Base-by-base conservation (phyloP, 1,140 invertebrate species). In the Papilio aristodemus region DNA sequence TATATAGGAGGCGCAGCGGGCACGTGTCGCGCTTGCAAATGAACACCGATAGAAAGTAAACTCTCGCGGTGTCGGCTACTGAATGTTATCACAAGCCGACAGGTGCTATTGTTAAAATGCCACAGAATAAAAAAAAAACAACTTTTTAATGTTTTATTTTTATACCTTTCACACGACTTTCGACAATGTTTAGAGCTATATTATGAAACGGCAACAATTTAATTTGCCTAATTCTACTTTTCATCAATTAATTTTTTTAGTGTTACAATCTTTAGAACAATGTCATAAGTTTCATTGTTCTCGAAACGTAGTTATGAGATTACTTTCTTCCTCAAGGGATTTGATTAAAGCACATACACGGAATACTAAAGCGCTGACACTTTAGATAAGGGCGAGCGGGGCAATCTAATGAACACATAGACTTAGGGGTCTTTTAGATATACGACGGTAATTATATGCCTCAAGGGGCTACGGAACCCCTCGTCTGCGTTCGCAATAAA, bases 1-100 rank as follows among this genome's bases (percentile, higher is more conserved):
- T 66, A 66, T 22, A 17, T 43, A 11, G 39, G 63, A 46, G 63
- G 41, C 25, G 27, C 54, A 39, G 69, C 58, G 41, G 68, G 73
- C 74, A 74, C 85, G 85, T 87, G 85, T 76, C 78, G 62, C 69
- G 85, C 78, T 76, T 87, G 73, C 75, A 63, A 83, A 85, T 83
- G 76, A 78, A 75, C 76, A 73, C 72, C 68, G 70, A 77, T 80
- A 83, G 84, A 86, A 86, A 86, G 84, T 85, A 79, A 85, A 80
- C 81, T 83, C 80, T 85, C 76, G 70, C 67, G 62, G 67, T 46
- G 60, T 32, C 43, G 54, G 14, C 70, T 63, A 59, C 54, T 22
- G 64, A 54, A 70, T 58, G 46, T 66, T 66, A 66, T 73, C 67
- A 67, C 54, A 54, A 25, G 19, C 27, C 13, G 27, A 67, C 60